A percentile compares a stretch with the other conserved stretches of the same genome.
phyloP scores from a whole-genome alignment of 2,113 vertebrate species.

The Manacus vitellinus region DNA sequence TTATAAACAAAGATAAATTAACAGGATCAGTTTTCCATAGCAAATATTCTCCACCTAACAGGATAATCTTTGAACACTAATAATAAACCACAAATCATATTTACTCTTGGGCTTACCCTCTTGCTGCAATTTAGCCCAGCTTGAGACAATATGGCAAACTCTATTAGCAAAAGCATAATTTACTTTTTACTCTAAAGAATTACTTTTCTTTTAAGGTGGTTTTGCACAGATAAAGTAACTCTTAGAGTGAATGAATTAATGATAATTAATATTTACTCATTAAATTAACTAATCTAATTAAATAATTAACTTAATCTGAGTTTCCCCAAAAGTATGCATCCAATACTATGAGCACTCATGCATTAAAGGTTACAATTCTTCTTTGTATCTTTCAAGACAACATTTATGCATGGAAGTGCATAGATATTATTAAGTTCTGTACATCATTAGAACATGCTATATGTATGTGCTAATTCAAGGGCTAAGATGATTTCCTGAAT shows the following conservation, averaged over 20 bases:
- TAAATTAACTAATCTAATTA: constrained; percentile 12
- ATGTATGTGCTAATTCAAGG: neutral
- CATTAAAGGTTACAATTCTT: neutral
- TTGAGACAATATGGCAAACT: constrained; percentile 66
- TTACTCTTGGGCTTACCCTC: constrained; percentile 49
- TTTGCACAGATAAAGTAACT: neutral
- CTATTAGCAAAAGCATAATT: constrained; percentile 61
- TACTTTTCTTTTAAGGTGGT: constrained; percentile 41
- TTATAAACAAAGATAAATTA: constrained; percentile 69
- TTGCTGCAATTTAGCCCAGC: constrained; percentile 39
- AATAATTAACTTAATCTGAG: neutral
- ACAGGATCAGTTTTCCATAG: constrained; percentile 44
- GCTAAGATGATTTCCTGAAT: neutral
- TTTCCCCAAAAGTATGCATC: neutral
- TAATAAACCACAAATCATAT: constrained; percentile 66
- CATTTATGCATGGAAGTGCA: neutral
- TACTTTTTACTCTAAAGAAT: constrained; percentile 16
- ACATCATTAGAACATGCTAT: neutral
- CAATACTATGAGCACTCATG: neutral
- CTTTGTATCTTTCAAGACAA: neutral
- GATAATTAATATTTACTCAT: constrained; percentile 32
- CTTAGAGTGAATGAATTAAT: neutral
- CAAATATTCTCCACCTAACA: constrained; percentile 48
- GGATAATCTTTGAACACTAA: constrained; percentile 53
- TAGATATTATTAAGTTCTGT: neutral